Conservation (phyloP, 2,888 invertebrate genomes). For the Dusona sp. region DNA sequence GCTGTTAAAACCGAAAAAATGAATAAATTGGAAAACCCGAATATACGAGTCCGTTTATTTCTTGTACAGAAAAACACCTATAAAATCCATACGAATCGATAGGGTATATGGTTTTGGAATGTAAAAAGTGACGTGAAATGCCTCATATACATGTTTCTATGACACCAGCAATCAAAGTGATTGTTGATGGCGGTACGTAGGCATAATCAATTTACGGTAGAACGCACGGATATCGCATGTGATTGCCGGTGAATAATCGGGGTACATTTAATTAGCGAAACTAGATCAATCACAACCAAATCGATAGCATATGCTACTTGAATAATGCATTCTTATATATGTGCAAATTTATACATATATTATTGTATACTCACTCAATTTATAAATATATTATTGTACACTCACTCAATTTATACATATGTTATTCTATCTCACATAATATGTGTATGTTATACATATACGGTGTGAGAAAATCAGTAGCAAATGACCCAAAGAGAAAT, state of each 20-base stretch:
- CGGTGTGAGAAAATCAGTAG: slow-evolving; percentile 30
- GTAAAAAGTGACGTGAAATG: neutral
- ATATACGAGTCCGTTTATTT: neutral
- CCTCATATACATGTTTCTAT: neutral
- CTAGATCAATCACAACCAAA: slow-evolving; percentile 35
- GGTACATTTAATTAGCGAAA: slow-evolving; percentile 43
- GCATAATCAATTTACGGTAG: slow-evolving; percentile 34
- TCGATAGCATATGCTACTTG: slow-evolving; percentile 39
- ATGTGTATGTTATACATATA: too few relatives aligned
- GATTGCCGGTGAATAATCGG: slow-evolving; percentile 30
- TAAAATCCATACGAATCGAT: neutral
- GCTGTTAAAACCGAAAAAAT: neutral
- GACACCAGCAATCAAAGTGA: neutral
- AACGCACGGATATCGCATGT: neutral
- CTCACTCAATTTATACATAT: too few relatives aligned
- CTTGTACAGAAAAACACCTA: neutral
- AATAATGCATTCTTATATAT: slow-evolving; percentile 10
- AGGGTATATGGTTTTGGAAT: neutral
- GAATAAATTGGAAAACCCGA: neutral
- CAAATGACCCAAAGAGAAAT: slow-evolving; percentile 17
- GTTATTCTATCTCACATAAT: too few relatives aligned
- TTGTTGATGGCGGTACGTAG: slow-evolving; percentile 3
- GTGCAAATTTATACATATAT: neutral
- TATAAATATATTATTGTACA: too few relatives aligned
- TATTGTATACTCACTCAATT: too few relatives aligned